A percentile compares a stretch with the other conserved stretches of the same genome.
These are phyloP conservation scores for Geotrypetes seraphini DNA, from an alignment of 2,797 vertebrate species.

Conservation along the genomic window DNA sequence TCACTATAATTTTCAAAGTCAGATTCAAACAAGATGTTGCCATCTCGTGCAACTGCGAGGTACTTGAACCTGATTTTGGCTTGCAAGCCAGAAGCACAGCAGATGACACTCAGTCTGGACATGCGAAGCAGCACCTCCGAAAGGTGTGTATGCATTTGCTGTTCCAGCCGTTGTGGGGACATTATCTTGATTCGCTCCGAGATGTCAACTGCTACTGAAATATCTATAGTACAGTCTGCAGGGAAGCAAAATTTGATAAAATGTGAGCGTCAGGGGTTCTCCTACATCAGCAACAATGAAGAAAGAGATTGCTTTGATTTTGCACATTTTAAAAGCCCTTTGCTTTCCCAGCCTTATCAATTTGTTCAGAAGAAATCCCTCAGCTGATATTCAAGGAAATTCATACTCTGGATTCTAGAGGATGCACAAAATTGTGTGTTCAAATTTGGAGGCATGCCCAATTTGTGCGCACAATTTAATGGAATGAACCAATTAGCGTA, in stretches of 20 bases:
- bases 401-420: too few species aligned
- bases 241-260: background rate
- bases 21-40: slow-evolving; percentile 42
- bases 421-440: too few species aligned
- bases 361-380: too few species aligned
- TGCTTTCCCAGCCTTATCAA: too few species aligned
- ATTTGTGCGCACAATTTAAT: too few species aligned
- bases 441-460: too few species aligned
- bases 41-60: slow-evolving; percentile 36
- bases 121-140: slow-evolving; percentile 49
- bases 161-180: slow-evolving; percentile 37
- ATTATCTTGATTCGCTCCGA: slow-evolving; percentile 21
- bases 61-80: slow-evolving; percentile 42
- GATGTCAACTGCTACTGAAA: slow-evolving; percentile 71
- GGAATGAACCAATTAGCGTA: too few species aligned
- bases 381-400: too few species aligned
- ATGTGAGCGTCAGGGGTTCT: background rate
- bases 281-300: background rate
- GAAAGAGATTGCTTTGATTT: too few species aligned
- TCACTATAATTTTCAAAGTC: slow-evolving; percentile 53
- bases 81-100: slow-evolving; percentile 34
- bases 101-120: slow-evolving; percentile 46
- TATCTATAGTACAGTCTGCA: slow-evolving; percentile 61
- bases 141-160: slow-evolving; percentile 51
- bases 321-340: too few species aligned